A percentile compares a stretch with the other conserved stretches of the same genome.
phyloP scores from a whole-genome alignment of 2,888 invertebrate species.

The Lissonota sp. region DNA sequence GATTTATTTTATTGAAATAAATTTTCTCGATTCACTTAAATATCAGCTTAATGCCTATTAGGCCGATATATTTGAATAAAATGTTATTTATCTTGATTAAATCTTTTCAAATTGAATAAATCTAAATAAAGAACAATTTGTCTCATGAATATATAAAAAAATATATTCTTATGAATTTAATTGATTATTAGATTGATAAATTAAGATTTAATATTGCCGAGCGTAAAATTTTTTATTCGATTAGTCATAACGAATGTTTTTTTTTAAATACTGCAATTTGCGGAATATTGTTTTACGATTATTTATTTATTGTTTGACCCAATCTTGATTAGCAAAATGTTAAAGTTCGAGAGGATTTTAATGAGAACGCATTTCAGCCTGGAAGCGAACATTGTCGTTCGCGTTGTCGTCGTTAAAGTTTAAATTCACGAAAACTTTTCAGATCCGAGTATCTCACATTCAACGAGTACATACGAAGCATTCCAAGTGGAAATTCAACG shows the following conservation, averaged over 20 bases:
- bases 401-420: conserved; percentile 49
- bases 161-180: not conserved
- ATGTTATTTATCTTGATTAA: too few relatives aligned
- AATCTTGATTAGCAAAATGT: conserved; percentile 14
- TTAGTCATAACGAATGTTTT: too few relatives aligned
- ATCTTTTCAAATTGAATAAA: too few relatives aligned
- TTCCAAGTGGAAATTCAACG: too few relatives aligned
- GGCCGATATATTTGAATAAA: too few relatives aligned
- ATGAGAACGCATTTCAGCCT: conserved; percentile 30
- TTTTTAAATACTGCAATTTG: too few relatives aligned
- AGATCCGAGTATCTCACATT: not conserved
- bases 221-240: too few relatives aligned
- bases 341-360: conserved; percentile 46
- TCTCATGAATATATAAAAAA: not conserved
- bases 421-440: conserved; percentile 18
- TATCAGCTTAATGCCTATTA: too few relatives aligned
- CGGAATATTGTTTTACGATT: too few relatives aligned
- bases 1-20: conserved; percentile 3
- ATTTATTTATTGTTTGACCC: not conserved
- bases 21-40: not conserved
- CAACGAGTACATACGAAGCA: too few relatives aligned
- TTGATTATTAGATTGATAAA: not conserved
- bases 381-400: conserved; percentile 37
- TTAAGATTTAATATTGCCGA: not conserved
- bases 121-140: too few relatives aligned